Conservation (phyloP, 2,113 vertebrate species). For the Lichenostomus cassidix region DNA sequence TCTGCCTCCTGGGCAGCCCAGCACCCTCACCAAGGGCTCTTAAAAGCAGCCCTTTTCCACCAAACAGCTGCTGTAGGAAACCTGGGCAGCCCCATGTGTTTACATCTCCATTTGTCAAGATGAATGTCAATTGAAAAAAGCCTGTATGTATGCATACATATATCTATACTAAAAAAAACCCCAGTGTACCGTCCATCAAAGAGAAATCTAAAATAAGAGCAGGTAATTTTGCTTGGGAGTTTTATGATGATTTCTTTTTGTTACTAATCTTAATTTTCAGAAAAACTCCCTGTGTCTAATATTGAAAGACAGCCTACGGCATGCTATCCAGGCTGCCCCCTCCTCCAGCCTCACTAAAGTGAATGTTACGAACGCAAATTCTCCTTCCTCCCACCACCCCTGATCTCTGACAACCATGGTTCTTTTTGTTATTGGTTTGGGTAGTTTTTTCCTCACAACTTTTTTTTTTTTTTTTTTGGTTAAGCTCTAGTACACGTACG, state of each 20-base stretch:
- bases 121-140: not conserved
- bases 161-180: not conserved
- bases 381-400: constrained; percentile 5
- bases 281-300: constrained; percentile 77
- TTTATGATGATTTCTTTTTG: constrained; percentile 66
- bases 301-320: constrained; percentile 69
- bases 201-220: constrained; percentile 51
- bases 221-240: constrained; percentile 61
- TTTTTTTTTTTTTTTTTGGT: not conserved
- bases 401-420: constrained; percentile 53
- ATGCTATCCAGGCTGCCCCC: constrained; percentile 38
- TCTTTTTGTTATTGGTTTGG: constrained; percentile 37
- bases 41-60: not conserved
- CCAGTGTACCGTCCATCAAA: not conserved
- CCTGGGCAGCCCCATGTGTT: not conserved
- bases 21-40: not conserved
- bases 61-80: not conserved
- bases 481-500: not conserved
- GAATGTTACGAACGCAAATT: constrained; percentile 25
- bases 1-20: not conserved
- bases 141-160: not conserved
- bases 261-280: constrained; percentile 73
- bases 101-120: not conserved
- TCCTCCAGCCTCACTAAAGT: constrained; percentile 39
- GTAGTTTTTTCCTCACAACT: not conserved